Conservation (phyloP, 2,888 invertebrate species). For the Epinotia brunnichana region DNA sequence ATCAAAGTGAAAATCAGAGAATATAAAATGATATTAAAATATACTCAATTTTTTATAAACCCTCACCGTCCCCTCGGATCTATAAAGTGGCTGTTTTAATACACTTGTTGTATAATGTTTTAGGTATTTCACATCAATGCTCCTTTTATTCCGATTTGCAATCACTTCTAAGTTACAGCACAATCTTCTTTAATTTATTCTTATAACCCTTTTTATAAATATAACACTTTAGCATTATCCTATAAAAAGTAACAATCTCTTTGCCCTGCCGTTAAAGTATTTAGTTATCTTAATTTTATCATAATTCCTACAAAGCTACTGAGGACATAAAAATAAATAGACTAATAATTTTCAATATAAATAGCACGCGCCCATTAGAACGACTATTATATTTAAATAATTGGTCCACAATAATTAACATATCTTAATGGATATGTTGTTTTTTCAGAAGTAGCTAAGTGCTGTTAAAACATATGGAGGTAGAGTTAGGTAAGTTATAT, state of each 20-base stretch:
- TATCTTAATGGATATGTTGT: constrained; percentile 23
- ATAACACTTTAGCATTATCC: neutral
- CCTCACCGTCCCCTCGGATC: too few relatives aligned
- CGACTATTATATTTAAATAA: constrained; percentile 32
- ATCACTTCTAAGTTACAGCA: neutral
- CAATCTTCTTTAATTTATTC: constrained; percentile 22
- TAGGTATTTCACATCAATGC: neutral
- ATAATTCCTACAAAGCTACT: constrained; percentile 20
- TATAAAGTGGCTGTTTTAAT: too few relatives aligned
- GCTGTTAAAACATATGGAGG: neutral
- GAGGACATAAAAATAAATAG: constrained; percentile 33
- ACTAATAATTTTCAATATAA: constrained; percentile 34
- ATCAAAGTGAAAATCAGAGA: too few relatives aligned
- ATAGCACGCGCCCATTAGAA: constrained; percentile 14
- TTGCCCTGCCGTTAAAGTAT: constrained; percentile 8
- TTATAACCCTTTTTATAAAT: neutral
- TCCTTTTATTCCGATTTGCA: neutral
- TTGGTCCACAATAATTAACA: constrained; percentile 17
- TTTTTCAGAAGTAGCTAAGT: constrained; percentile 21
- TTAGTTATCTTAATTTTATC: constrained; percentile 27
- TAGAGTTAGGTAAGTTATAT: too few relatives aligned
- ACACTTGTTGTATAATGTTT: too few relatives aligned
- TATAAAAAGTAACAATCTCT: constrained; percentile 1
- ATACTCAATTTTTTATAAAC: too few relatives aligned
- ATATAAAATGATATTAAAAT: too few relatives aligned